Percentiles rank a stretch among this genome's conserved stretches.
Evolutionary conservation across 2,113 vertebrate genomes (phyloP).

Genomic region (Tapirus terrestris): DNA sequence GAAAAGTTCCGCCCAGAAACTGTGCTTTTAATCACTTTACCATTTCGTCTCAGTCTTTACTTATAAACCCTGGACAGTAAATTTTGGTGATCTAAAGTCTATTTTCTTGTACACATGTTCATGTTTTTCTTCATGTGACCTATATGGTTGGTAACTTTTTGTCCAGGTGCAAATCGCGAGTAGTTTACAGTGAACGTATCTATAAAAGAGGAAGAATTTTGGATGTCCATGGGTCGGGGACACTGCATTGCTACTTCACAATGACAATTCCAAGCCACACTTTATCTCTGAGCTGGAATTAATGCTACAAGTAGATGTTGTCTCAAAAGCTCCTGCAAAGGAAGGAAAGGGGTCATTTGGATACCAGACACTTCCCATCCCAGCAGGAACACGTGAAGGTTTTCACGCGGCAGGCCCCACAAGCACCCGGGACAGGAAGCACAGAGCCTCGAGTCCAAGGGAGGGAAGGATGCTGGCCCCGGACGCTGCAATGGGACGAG

Average conservation of each 20-base stretch:
- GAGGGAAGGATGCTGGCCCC: not conserved
- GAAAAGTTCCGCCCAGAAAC: not conserved
- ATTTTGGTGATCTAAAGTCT: not conserved
- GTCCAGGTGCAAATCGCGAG: not conserved
- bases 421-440: not conserved
- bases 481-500: not conserved
- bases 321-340: conserved; percentile 16
- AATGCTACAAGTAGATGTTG: not conserved
- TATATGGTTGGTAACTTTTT: not conserved
- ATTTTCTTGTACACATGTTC: not conserved
- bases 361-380: not conserved
- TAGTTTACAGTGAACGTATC: conserved; percentile 39
- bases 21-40: not conserved
- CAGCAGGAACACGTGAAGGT: not conserved
- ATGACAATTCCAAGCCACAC: not conserved
- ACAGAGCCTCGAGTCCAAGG: not conserved
- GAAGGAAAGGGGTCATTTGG: not conserved
- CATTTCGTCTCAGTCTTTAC: not conserved
- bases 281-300: conserved; percentile 42
- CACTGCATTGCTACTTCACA: not conserved
- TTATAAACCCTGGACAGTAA: not conserved
- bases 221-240: not conserved
- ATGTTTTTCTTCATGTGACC: not conserved
- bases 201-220: not conserved
- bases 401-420: not conserved